These are phyloP conservation scores for Microtus montanus DNA, from an alignment of 2,113 vertebrate species.

Conservation along the genomic window DNA sequence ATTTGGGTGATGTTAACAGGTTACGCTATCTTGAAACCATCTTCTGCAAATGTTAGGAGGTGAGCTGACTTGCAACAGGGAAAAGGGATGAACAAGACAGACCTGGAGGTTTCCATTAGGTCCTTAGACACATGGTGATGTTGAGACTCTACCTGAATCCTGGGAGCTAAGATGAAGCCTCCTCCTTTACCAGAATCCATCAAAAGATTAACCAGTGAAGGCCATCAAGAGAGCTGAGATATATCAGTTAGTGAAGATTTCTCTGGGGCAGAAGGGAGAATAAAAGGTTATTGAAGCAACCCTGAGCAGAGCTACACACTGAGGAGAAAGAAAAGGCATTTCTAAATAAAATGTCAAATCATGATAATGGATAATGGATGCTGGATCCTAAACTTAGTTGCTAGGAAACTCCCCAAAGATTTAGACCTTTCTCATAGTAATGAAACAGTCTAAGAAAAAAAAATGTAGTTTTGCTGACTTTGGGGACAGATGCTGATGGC, in stretches of 20 bases:
- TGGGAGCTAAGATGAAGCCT: no score
- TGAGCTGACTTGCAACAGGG: not conserved
- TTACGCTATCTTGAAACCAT: not conserved
- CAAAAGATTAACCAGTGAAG: not conserved
- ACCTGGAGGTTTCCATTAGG: not conserved
- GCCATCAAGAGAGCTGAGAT: not conserved
- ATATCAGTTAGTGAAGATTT: not conserved
- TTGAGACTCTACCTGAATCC: not conserved
- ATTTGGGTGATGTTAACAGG: not conserved
- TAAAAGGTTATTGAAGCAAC: not conserved
- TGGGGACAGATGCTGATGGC: constrained; percentile 62
- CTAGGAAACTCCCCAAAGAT: constrained; percentile 57
- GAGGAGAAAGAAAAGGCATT: constrained; percentile 5
- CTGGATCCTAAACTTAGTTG: constrained; percentile 51
- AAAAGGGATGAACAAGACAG: not conserved
- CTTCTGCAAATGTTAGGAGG: constrained; percentile 21
- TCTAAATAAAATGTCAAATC: constrained; percentile 7
- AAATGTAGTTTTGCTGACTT: constrained; percentile 72
- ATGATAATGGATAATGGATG: constrained; percentile 26
- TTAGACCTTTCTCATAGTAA: constrained; percentile 55
- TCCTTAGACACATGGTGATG: not conserved
- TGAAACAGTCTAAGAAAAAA: constrained; percentile 52
- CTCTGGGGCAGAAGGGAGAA: not conserved
- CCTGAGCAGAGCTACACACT: not conserved
- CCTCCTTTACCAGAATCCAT: not conserved